Conservation (phyloP, 2,113 vertebrate genomes). For the Silurus glanis region DNA sequence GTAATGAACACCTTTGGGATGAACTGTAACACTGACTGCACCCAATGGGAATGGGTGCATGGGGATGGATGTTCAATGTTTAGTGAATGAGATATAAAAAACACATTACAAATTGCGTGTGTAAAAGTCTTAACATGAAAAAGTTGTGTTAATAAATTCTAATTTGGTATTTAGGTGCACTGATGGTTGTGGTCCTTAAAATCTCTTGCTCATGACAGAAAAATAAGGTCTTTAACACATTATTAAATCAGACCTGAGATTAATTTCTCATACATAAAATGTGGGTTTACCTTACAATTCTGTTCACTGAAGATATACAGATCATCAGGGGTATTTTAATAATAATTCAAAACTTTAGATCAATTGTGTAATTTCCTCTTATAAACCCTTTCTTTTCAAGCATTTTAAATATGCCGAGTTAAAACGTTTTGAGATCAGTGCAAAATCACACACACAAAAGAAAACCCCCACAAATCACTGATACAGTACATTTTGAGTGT, state of each 20-base stretch:
- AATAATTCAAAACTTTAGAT: background rate
- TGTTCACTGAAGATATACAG: background rate
- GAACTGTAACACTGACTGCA: too few relatives aligned
- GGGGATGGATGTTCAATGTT: too few relatives aligned
- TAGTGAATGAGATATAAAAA: too few relatives aligned
- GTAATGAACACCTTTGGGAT: too few relatives aligned
- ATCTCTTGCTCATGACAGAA: background rate
- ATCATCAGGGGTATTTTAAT: background rate
- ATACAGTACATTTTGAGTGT: background rate
- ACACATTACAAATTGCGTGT: background rate
- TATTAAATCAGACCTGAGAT: background rate
- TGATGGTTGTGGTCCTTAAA: background rate
- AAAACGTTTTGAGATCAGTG: background rate
- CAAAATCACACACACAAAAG: slow-evolving; percentile 1
- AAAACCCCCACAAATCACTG: slow-evolving; percentile 17
- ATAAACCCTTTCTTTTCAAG: background rate
- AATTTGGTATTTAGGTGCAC: background rate
- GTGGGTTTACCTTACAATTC: background rate
- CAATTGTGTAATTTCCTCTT: background rate
- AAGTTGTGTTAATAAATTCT: background rate
- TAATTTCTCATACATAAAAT: background rate
- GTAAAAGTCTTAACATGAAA: background rate
- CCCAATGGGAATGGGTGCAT: too few relatives aligned
- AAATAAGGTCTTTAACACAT: background rate
- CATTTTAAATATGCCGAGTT: background rate